Conservation (phyloP, 2,797 vertebrate genomes). For the Pyrocephalus nanus region DNA sequence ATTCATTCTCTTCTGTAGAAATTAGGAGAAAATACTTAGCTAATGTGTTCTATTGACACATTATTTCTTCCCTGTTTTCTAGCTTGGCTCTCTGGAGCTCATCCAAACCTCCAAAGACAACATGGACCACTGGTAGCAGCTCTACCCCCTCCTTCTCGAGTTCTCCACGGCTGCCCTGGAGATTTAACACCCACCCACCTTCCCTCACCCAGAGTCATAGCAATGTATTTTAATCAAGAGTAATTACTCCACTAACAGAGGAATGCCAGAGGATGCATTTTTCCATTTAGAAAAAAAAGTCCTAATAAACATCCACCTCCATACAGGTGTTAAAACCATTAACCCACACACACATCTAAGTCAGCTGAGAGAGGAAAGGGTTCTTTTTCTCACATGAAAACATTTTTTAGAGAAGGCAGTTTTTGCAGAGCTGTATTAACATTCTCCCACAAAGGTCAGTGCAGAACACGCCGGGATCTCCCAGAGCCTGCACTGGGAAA, state of each 20-base stretch:
- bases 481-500: slow-evolving; percentile 36
- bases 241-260: background rate
- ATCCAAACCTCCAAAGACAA: background rate
- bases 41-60: background rate
- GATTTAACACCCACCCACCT: background rate
- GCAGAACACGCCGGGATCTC: slow-evolving; percentile 16
- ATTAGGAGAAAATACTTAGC: background rate
- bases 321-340: background rate
- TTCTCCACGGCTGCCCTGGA: background rate
- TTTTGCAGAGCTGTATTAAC: background rate
- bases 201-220: background rate
- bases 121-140: background rate
- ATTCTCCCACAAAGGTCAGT: slow-evolving; percentile 51
- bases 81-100: background rate
- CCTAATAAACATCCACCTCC: background rate
- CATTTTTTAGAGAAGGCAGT: background rate
- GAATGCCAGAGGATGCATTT: background rate
- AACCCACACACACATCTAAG: background rate
- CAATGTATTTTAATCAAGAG: background rate
- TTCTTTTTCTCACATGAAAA: slow-evolving; percentile 10
- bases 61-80: background rate
- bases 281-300: background rate
- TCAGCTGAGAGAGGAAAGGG: background rate
- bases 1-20: background rate
- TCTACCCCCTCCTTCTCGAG: background rate